These are phyloP conservation scores for Coracopsis vasa DNA, from an alignment of 2,113 vertebrate species.

Conservation along the genomic window DNA sequence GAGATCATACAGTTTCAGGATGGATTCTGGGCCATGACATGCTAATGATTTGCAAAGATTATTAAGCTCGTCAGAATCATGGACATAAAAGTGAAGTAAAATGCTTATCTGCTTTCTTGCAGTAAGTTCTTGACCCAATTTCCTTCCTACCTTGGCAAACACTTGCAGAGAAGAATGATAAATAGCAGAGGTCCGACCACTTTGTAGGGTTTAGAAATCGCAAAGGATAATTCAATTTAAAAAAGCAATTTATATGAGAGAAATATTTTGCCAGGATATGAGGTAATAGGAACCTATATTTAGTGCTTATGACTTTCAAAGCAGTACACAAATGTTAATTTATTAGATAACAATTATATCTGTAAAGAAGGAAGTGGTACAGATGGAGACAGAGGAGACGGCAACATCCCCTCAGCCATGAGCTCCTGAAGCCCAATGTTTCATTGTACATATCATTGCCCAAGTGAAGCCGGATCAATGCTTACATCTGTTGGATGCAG, in stretches of 20 bases:
- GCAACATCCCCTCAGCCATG: neutral
- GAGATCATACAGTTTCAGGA: slow-evolving; percentile 37
- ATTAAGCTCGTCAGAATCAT: neutral
- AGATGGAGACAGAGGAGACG: slow-evolving; percentile 20
- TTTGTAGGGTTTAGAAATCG: neutral
- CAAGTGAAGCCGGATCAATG: slow-evolving; percentile 31
- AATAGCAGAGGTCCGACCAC: neutral
- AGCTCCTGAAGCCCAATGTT: neutral
- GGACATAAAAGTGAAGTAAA: slow-evolving; percentile 34
- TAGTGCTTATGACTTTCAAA: neutral
- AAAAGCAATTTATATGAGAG: neutral
- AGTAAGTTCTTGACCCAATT: slow-evolving; percentile 27
- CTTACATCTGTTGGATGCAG: slow-evolving; percentile 15
- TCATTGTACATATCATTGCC: neutral
- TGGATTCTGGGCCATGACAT: neutral
- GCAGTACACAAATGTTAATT: neutral
- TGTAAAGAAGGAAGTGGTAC: slow-evolving; percentile 3
- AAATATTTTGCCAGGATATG: slow-evolving; percentile 24
- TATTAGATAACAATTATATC: neutral
- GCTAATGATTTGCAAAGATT: slow-evolving; percentile 42
- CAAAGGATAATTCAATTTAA: slow-evolving; percentile 17
- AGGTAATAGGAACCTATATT: slow-evolving; percentile 2
- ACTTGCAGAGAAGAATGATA: neutral
- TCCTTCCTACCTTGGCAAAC: slow-evolving; percentile 34
- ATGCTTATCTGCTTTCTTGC: slow-evolving; percentile 10